These are phyloP conservation scores for Tetranychus truncatus DNA, from an alignment of 2,888 invertebrate genomes.

Conservation along the genomic window DNA sequence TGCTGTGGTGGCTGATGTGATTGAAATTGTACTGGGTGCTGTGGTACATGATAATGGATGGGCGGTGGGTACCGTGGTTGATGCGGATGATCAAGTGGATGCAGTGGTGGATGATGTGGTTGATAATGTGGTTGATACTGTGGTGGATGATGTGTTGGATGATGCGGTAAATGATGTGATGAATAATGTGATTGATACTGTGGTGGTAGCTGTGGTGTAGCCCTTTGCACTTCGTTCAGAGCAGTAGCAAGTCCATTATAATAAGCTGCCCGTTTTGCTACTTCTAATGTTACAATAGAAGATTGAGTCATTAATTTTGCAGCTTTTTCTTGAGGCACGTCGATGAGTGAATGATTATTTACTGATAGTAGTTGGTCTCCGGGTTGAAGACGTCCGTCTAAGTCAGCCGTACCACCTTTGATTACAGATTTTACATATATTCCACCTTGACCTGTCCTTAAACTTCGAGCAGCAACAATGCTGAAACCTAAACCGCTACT, in stretches of 20 bases:
- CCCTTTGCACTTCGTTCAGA: slow-evolving; percentile 33
- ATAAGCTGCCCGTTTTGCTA: slow-evolving; percentile 92
- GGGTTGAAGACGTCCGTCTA: slow-evolving; percentile 76
- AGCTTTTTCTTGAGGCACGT: slow-evolving; percentile 58
- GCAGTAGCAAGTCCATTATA: slow-evolving; percentile 85
- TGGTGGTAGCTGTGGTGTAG: neutral
- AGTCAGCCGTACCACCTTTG: slow-evolving; percentile 44
- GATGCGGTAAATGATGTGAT: no score
- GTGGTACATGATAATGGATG: no score
- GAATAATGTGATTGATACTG: neutral
- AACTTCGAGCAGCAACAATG: slow-evolving; percentile 89
- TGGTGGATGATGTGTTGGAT: no score
- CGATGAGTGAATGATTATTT: slow-evolving; percentile 83
- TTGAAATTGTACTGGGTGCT: no score
- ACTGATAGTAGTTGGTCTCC: slow-evolving; percentile 93
- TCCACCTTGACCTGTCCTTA: slow-evolving; percentile 62
- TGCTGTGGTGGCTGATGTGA: no score
- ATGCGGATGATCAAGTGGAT: no score
- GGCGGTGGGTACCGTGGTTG: no score
- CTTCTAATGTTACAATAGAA: slow-evolving; percentile 81
- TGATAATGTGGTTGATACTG: no score
- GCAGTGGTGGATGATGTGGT: no score
- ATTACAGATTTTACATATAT: slow-evolving; percentile 98
- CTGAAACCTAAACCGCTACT: slow-evolving; percentile 93
- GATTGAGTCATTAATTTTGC: slow-evolving; percentile 88